A percentile compares a stretch with the other conserved stretches of the same genome.
Conservation (phyloP, 2,888 invertebrate genomes). For the Lochmaea capreae region DNA sequence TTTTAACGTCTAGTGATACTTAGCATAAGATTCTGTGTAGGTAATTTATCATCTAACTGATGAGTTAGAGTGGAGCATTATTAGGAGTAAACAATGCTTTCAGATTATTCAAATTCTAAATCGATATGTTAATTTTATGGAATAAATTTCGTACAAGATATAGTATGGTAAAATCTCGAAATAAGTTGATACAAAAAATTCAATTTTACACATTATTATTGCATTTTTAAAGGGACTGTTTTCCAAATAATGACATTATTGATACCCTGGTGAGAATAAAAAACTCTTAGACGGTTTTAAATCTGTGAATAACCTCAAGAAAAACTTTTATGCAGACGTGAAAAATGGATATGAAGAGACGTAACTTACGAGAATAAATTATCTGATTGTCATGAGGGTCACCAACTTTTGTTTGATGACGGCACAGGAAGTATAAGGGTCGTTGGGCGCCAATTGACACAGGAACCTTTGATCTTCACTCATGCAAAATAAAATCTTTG, state of each 20-base stretch:
- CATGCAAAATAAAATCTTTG: no score
- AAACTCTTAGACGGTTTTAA: background rate
- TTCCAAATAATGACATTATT: no score
- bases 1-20: background rate
- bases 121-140: slow-evolving; percentile 19
- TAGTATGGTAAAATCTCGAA: slow-evolving; percentile 16
- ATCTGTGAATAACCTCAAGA: background rate
- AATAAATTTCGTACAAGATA: slow-evolving; percentile 13
- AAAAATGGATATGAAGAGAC: no score
- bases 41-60: background rate
- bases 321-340: no score
- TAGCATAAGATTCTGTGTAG: background rate
- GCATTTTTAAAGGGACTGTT: background rate
- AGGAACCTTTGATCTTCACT: no score
- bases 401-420: no score
- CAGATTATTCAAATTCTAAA: slow-evolving; percentile 26
- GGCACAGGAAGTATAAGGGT: no score
- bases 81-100: slow-evolving; percentile 15
- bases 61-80: slow-evolving; percentile 8
- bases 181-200: background rate
- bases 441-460: no score
- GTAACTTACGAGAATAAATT: no score
- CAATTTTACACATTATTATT: background rate
- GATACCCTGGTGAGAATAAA: no score
- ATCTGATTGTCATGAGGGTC: no score